Percentiles rank a stretch among this genome's conserved stretches.
These are phyloP conservation scores for Rhagonycha lutea DNA, from an alignment of 2,888 invertebrate genomes.

Conservation along the genomic window DNA sequence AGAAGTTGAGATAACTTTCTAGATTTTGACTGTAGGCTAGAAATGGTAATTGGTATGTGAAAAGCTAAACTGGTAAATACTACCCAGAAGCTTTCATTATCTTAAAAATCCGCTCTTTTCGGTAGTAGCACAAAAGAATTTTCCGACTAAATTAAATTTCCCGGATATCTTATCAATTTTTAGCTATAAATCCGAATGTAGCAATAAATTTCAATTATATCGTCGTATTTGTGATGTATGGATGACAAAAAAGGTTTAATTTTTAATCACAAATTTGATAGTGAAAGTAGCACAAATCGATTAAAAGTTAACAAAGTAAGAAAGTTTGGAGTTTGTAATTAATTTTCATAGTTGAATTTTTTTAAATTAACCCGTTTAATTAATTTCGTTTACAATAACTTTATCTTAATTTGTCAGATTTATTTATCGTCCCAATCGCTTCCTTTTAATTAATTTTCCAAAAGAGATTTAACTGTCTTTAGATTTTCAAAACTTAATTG, in stretches of 20 bases:
- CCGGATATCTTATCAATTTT: background rate
- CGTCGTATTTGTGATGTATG: background rate
- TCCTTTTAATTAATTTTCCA: constrained; percentile 6
- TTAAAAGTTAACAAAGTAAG: background rate
- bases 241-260: background rate
- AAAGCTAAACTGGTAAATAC: constrained; percentile 15
- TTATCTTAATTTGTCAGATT: constrained; percentile 19
- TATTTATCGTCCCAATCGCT: constrained; percentile 14
- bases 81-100: background rate
- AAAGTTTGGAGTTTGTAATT: background rate
- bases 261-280: background rate
- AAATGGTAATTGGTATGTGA: constrained; percentile 18
- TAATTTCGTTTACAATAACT: constrained; percentile 10
- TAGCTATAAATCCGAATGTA: background rate
- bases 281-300: background rate
- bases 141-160: constrained; percentile 7
- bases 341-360: background rate
- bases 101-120: background rate
- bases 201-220: background rate
- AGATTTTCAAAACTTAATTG: background rate
- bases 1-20: constrained; percentile 1
- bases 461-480: background rate
- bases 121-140: background rate
- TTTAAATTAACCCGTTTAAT: constrained; percentile 17
- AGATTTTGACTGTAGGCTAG: constrained; percentile 7